Conservation (phyloP, 64 coral and sea anemone species). For the Platygyra sinensis region DNA sequence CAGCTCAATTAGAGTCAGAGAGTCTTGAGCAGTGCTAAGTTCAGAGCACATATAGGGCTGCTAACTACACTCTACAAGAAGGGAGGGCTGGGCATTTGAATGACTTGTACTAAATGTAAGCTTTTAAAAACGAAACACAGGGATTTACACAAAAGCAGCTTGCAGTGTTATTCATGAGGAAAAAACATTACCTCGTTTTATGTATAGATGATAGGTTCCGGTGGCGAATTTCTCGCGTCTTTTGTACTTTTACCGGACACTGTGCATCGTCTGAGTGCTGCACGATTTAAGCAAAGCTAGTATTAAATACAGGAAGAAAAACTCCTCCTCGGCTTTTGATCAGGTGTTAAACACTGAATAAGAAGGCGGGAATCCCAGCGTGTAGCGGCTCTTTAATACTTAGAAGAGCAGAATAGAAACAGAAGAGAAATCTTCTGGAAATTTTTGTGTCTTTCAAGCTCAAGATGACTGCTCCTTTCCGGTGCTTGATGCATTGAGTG, state of each 20-base stretch:
- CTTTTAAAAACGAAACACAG: slow-evolving; percentile 39
- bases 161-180: slow-evolving; percentile 35
- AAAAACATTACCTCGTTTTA: slow-evolving; percentile 46
- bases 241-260: slow-evolving; percentile 39
- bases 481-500: slow-evolving; percentile 8
- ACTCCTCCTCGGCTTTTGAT: neutral
- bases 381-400: neutral
- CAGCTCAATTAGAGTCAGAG: neutral
- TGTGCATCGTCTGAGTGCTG: slow-evolving; percentile 13
- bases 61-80: neutral
- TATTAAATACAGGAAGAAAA: slow-evolving; percentile 24
- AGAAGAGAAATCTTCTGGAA: neutral
- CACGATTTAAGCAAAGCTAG: slow-evolving; percentile 14
- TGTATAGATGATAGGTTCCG: slow-evolving; percentile 24
- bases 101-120: slow-evolving; percentile 3
- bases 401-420: neutral
- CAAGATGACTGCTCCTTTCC: neutral
- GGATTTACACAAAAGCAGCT: slow-evolving; percentile 6
- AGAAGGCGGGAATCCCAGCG: slow-evolving; percentile 19
- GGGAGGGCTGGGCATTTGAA: slow-evolving; percentile 1
- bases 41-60: neutral
- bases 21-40: neutral
- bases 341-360: slow-evolving; percentile 14
- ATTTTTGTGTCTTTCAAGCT: neutral
- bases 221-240: slow-evolving; percentile 25